phyloP scores from a whole-genome alignment of 92 coral and sea anemone species.

The Phenganax subtilis region DNA sequence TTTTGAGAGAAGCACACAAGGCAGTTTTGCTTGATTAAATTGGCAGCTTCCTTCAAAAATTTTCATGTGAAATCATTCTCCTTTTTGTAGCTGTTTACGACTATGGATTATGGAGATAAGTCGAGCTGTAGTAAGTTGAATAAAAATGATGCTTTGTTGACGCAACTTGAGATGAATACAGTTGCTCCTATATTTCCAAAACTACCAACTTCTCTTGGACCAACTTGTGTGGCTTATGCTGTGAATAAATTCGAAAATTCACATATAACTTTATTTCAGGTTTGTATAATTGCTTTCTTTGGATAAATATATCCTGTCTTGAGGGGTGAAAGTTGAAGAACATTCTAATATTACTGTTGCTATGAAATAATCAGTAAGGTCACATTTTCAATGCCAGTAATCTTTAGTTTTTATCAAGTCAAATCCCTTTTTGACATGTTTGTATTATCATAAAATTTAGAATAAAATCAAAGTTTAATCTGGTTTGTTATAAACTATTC shows the following conservation, averaged over 20 bases:
- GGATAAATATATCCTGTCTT: too few species aligned
- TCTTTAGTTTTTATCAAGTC: too few species aligned
- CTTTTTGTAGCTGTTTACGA: background rate
- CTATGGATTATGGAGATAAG: conserved; percentile 2
- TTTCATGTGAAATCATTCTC: background rate
- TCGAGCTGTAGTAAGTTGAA: background rate
- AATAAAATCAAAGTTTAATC: too few species aligned
- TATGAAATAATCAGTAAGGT: background rate
- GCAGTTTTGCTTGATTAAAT: background rate
- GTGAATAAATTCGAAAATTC: conserved; percentile 32
- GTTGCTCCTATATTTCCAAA: conserved; percentile 21
- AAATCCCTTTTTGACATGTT: too few species aligned
- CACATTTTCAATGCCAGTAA: too few species aligned
- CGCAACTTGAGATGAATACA: conserved; percentile 5
- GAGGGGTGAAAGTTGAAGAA: background rate
- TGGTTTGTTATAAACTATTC: too few species aligned
- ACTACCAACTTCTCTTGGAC: background rate
- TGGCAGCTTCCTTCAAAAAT: background rate
- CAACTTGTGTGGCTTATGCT: conserved; percentile 13
- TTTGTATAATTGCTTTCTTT: background rate
- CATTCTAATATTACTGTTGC: background rate
- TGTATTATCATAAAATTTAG: too few species aligned
- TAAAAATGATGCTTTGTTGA: conserved; percentile 9
- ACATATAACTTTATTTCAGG: conserved; percentile 33
- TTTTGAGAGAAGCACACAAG: too few species aligned